Evolutionary conservation across 2,113 vertebrate species (phyloP).

Genomic region (Myanophis thanlyinensis): DNA sequence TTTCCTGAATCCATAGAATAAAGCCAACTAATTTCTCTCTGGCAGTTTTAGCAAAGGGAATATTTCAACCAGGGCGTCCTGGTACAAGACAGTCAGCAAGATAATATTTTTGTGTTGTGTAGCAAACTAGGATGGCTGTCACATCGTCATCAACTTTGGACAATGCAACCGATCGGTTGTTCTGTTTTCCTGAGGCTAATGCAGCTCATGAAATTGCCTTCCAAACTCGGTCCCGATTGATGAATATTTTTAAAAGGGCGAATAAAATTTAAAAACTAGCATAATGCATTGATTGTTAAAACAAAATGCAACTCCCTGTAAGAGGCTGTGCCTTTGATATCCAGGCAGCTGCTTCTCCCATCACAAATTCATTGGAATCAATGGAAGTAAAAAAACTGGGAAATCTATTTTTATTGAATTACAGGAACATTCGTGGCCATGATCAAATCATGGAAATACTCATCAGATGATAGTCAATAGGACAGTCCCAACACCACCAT

Average conservation of each 20-base stretch:
- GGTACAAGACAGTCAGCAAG: background rate
- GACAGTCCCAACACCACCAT: background rate
- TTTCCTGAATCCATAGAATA: background rate
- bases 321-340: background rate
- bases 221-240: background rate
- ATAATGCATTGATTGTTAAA: background rate
- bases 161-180: slow-evolving; percentile 20
- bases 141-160: slow-evolving; percentile 24
- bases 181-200: slow-evolving; percentile 17
- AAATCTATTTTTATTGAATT: background rate
- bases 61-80: background rate
- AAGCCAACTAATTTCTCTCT: background rate
- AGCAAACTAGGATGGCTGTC: slow-evolving; percentile 17
- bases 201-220: background rate
- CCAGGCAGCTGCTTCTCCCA: background rate
- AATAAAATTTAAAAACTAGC: slow-evolving; percentile 10
- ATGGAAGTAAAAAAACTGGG: background rate
- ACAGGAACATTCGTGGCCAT: background rate
- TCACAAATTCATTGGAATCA: background rate
- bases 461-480: background rate
- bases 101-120: slow-evolving; percentile 1
- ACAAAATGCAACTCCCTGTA: background rate
- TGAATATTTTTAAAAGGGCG: background rate
- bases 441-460: background rate
- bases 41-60: slow-evolving; percentile 18